A percentile compares a stretch with the other conserved stretches of the same genome.
These are phyloP conservation scores for Plemyria rubiginata DNA, from an alignment of 2,888 invertebrate genomes.

Conservation along the genomic window DNA sequence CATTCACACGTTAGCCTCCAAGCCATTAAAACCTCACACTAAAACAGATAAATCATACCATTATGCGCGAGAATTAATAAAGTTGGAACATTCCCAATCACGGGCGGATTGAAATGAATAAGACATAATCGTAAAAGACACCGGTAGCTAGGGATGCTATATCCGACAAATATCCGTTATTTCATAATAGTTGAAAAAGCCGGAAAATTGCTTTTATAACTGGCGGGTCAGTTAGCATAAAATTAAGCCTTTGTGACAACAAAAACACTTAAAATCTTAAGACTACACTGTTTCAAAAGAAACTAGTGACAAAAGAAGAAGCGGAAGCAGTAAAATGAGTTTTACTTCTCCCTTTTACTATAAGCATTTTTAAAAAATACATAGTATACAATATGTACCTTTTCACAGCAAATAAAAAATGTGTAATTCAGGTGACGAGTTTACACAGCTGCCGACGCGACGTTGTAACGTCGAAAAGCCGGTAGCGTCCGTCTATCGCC, in stretches of 20 bases:
- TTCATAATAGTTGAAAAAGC: background rate
- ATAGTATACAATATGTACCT: too few relatives aligned
- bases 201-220: background rate
- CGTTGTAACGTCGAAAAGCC: constrained; percentile 5
- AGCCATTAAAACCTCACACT: constrained; percentile 43
- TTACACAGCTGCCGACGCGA: too few relatives aligned
- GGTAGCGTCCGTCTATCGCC: constrained; percentile 1
- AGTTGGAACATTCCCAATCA: constrained; percentile 68
- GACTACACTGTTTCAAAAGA: too few relatives aligned
- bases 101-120: constrained; percentile 70
- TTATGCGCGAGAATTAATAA: constrained; percentile 47
- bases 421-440: too few relatives aligned
- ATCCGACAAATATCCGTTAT: background rate
- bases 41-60: constrained; percentile 42
- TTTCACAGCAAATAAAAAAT: too few relatives aligned
- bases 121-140: constrained; percentile 73
- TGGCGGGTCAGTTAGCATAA: background rate
- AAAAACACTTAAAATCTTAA: too few relatives aligned
- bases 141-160: constrained; percentile 34
- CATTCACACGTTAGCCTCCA: constrained; percentile 36
- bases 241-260: too few relatives aligned
- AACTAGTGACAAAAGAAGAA: too few relatives aligned
- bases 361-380: too few relatives aligned
- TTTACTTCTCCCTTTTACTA: too few relatives aligned
- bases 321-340: too few relatives aligned